Conservation (phyloP, 1,140 invertebrate species). For the Bathynomus jamesi region DNA sequence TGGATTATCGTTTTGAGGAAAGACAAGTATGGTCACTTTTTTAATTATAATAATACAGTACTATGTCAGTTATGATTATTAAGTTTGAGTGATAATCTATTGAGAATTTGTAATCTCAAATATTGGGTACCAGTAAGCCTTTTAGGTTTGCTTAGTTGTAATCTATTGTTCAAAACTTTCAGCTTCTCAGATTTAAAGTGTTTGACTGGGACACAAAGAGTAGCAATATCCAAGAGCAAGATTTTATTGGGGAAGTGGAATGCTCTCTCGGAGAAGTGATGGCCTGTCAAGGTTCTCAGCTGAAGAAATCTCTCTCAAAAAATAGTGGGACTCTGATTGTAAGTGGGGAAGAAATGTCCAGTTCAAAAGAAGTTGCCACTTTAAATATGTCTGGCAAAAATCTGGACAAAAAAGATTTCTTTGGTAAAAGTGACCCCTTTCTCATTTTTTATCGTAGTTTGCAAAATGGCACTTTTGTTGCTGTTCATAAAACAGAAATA, state of each 20-base stretch:
- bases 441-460: slow-evolving; percentile 47
- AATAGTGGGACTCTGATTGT: slow-evolving; percentile 42
- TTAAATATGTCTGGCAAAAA: slow-evolving; percentile 47
- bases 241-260: slow-evolving; percentile 49
- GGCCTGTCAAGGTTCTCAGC: slow-evolving; percentile 40
- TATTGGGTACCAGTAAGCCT: neutral
- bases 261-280: slow-evolving; percentile 51
- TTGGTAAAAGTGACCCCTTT: slow-evolving; percentile 53
- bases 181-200: slow-evolving; percentile 42
- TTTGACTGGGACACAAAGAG: slow-evolving; percentile 40
- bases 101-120: neutral
- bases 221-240: slow-evolving; percentile 41
- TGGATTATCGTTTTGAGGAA: slow-evolving; percentile 53
- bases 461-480: slow-evolving; percentile 47
- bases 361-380: slow-evolving; percentile 47
- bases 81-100: neutral
- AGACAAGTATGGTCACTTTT: slow-evolving; percentile 16
- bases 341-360: slow-evolving; percentile 47
- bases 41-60: neutral
- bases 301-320: slow-evolving; percentile 39
- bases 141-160: neutral
- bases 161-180: slow-evolving; percentile 8
- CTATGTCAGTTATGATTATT: neutral
- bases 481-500: slow-evolving; percentile 51
- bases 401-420: slow-evolving; percentile 51